Evolutionary conservation across 2,888 invertebrate species (phyloP).

Genomic region (Dasypogon diadema): DNA sequence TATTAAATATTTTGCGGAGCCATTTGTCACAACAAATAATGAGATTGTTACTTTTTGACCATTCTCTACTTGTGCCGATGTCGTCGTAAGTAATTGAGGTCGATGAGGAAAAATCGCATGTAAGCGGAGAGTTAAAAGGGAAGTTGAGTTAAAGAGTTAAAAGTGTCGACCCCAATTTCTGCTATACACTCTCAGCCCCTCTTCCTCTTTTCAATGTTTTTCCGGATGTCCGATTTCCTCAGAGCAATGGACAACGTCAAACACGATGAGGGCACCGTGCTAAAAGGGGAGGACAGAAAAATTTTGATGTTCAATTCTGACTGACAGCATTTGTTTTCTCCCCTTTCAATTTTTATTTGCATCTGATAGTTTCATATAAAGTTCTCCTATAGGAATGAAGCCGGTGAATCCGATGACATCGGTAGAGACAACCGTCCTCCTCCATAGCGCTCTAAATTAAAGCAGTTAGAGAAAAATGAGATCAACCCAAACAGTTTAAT

Average conservation of each 20-base stretch:
- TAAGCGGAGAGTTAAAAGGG: slow-evolving; percentile 20
- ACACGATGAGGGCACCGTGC: neutral
- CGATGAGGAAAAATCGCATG: neutral
- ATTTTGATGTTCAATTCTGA: slow-evolving; percentile 15
- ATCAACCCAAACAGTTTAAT: slow-evolving; percentile 42
- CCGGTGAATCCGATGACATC: neutral
- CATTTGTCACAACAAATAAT: too few relatives aligned
- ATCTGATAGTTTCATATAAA: neutral
- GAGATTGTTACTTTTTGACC: neutral
- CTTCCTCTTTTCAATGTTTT: neutral
- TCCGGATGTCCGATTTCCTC: slow-evolving; percentile 40
- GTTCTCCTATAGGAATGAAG: neutral
- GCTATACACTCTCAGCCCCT: neutral
- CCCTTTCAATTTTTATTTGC: slow-evolving; percentile 31
- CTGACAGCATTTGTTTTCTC: neutral
- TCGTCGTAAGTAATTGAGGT: neutral
- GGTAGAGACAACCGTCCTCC: neutral
- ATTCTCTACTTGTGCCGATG: neutral
- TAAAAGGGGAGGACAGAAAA: neutral
- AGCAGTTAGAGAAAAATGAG: slow-evolving; percentile 4
- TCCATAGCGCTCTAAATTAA: neutral
- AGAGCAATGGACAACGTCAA: slow-evolving; percentile 2
- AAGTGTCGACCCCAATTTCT: slow-evolving; percentile 21
- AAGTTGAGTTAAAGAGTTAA: slow-evolving; percentile 25
- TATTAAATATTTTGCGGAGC: too few relatives aligned